Evolutionary conservation across 2,797 vertebrate species (phyloP), one percentile per base, ranked within the genome.

Genomic region (Anas flavirostris): DNA sequence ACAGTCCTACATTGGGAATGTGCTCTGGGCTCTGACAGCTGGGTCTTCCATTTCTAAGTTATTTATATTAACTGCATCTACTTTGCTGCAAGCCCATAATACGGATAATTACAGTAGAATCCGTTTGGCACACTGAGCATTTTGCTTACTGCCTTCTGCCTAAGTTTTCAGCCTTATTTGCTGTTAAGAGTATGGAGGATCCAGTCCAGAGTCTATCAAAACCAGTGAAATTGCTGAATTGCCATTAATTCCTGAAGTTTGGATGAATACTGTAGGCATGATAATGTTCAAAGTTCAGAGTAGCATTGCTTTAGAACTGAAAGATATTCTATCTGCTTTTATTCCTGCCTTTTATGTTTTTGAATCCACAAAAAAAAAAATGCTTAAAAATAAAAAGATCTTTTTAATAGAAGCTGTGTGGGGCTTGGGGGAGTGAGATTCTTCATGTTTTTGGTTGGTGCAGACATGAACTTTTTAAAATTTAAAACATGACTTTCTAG

Each of bases 401-500:
- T 77, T 18, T 12, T 75, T 78, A 46, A 43, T 39, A 43, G 8
- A 3, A 53, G 26, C 10, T 28, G 1, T 10, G 8, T 5, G 26
- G 12, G 7, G 3, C 19, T 90, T 68, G 13, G 5, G 26, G 17
- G 60, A 66, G 5, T 26, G 5, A 33, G 5, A 59, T 77, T 67
- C 7, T 58, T 74, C 6, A 1, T 21, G 3, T 1, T 3, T 66
- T 75, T 70, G 2, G 6, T 18, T 63, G 13, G 9, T 62, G 12
- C 7, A 31, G 72, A 56, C 28, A 17, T 31, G 15, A 39, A 6
- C n/a, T 48, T 13, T 3, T 26, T 3, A 4, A 66, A 76, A 9
- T 50, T 90, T 13, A 62, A 67, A 67, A 72, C 43, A 22, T 21
- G 1, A 37, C 18, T 75, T 70, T 12, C 31, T 9, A 56, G 59